These are phyloP conservation scores for Pseudomyrmex sp. DNA, from an alignment of 1,140 invertebrate species.

Conservation along the genomic window DNA sequence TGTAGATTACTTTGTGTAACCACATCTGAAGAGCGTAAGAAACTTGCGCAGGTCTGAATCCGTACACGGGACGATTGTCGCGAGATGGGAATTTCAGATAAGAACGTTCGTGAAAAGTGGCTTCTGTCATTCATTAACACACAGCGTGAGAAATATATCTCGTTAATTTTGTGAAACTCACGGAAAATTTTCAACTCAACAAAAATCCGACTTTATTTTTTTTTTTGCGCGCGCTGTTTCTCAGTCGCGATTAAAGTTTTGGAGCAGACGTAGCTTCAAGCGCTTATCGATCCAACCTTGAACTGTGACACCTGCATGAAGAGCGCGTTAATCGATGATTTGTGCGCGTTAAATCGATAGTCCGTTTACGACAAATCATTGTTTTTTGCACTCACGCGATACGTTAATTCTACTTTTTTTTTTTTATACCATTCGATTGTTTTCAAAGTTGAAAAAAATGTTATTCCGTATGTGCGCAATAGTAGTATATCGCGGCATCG, in stretches of 20 bases:
- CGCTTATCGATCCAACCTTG: slow-evolving; percentile 64
- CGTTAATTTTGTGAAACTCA: too few relatives aligned
- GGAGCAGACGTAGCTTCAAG: slow-evolving; percentile 23
- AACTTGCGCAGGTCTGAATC: not conserved
- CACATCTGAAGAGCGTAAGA: not conserved
- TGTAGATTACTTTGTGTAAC: slow-evolving; percentile 15
- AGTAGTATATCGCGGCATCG: not conserved
- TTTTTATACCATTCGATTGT: too few relatives aligned
- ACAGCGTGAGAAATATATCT: too few relatives aligned
- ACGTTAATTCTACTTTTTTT: too few relatives aligned
- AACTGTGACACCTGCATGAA: slow-evolving; percentile 62
- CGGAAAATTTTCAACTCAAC: too few relatives aligned
- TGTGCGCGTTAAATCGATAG: slow-evolving; percentile 6
- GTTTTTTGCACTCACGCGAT: not conserved
- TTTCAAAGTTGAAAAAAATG: too few relatives aligned
- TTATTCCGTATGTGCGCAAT: not conserved
- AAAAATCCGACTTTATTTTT: too few relatives aligned
- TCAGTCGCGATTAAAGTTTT: slow-evolving; percentile 19
- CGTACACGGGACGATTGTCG: not conserved
- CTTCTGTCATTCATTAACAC: too few relatives aligned
- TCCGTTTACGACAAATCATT: not conserved
- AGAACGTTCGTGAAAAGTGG: not conserved
- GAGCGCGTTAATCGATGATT: slow-evolving; percentile 53
- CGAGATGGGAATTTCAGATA: not conserved
- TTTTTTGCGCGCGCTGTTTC: not conserved